Evolutionary conservation across 2,888 invertebrate genomes (phyloP), one percentile per base, ranked within the genome.

Genomic region (Phlogophora meticulosa): DNA sequence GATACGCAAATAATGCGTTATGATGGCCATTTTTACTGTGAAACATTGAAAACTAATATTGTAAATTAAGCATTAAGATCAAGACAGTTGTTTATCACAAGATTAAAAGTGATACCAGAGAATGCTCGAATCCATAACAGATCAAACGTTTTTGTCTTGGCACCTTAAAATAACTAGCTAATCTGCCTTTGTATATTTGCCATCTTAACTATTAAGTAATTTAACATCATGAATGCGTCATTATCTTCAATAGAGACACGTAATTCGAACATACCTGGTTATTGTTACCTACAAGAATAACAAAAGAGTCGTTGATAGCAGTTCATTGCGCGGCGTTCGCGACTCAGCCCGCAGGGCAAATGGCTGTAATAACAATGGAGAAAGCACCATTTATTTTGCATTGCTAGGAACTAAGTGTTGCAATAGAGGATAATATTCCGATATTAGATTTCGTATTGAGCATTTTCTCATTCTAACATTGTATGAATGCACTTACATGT

Each of bases 341-440:
- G 78, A 74, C 69, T 76, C 61, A 38, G 68, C 75, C n/a, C 75
- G 56, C 73, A 69, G 73, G 81, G 69, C 51, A 72, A 81, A 80
- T 81, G 67, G 73, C 52, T 48, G 63, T 64, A 76, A 76, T 83
- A 83, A 82, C 81, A 83, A 82, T 83, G 57, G 78, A 76, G 81
- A 78, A 78, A 83, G 81, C 70, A 76, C 70, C 81, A 81, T 78
- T 80, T 82, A 76, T 78, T 83, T 72, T 74, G 79, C 83, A 82
- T 81, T 62, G 76, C 78, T 66, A 76, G 64, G 62, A 72, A 82
- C 69, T 73, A 76, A 77, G 71, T 72, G 70, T 66, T 74, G 72
- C 74, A 78, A 73, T 70, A 28, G 65, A 73, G 56, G 81, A 76
- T 81, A 71, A 64, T 76, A 72, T 76, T 65, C 63, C 36, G 68